Evolutionary conservation across 2,888 invertebrate species (phyloP), one percentile per base, ranked within the genome.

Genomic region (Hyles lineata): DNA sequence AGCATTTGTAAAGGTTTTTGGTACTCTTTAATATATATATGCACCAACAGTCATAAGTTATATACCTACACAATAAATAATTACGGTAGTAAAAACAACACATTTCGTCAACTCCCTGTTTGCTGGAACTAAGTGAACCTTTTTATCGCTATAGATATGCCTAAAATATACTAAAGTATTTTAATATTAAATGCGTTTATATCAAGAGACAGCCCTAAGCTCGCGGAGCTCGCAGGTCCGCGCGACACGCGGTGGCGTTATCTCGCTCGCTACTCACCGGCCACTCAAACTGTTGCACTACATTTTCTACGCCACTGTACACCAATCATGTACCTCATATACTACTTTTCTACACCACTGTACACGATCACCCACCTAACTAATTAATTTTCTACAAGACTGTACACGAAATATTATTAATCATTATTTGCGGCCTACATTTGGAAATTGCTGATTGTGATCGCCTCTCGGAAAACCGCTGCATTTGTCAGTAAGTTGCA

Each of bases 251-350:
- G 86, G 88, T 88, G 86, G 88, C 88, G 88, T 86, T 90, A 92
- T 93, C 92, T 92, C 93, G 92, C 90, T 86, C 85, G 85, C 83
- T 87, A 85, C 82, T 86, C 88, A 87, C 90, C 86, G 85, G 85
- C 83, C 87, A 85, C 82, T 86, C 88, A 87, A 83, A 85, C 84
- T 85, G 83, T 84, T 82, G 83, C 83, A 87, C 84, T 77, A 78
- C 80, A 85, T 84, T 90, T 92, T 92, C n/a, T 90, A 3, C 43
- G 11, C 43, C 43, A 43, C 15, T 43, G 43, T 43, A 43, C 88
- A 88, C 87, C 80, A 80, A 82, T 80, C 82, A 81, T 78, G 76
- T 80, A 83, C 82, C 80, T 43, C 11, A 15, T 2, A 2, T 83
- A 87, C 83, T 77, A 78, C 80, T 84, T 90, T 92, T 91, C n/a